Evolutionary conservation across 1,140 invertebrate genomes (phyloP), one percentile per base, ranked within the genome.

Genomic region (Drosophila sp.): DNA sequence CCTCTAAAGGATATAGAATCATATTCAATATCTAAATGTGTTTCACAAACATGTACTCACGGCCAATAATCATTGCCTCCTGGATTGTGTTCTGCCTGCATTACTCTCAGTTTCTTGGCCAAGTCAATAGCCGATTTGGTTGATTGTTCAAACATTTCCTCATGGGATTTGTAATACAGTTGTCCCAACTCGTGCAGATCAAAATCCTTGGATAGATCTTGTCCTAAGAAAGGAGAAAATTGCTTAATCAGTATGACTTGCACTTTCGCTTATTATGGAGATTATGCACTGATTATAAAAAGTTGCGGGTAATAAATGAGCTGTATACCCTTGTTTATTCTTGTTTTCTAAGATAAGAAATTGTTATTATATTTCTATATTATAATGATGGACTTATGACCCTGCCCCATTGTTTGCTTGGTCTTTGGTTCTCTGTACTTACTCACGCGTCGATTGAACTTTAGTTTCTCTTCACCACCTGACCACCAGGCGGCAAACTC

Each of bases 401-500:
- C 29, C 29, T 50, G 17, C 7, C 8, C 8, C 47, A n/a, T 23
- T 17, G 17, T 17, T 30, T 1, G 8, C 29, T 29, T 29, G 56
- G 4, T 41, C n/a, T 65, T 5, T 56, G 7, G 10, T 41, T 35
- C 17, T 58, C 25, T 67, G 32, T 41, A 80, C 85, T 85, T 75
- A 91, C 90, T 78, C 17, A 90, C 10, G 35, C 66, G 67, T 30
- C 90, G 63, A 33, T 80, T 94, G 84, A 94, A 94, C 60, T 93
- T 92, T 0, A 97, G 96, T 92, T 95, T 95, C 33, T 96, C 93
- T 65, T 92, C 86, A 27, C 95, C 94, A 4, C 97, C 97, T 92
- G 98, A 96, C 44, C 97, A 93, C 58, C 97, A 93, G 91, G 95
- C 91, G 0, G 96, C 97, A 62, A 98, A 92, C 92, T 98, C 96